Evolutionary conservation across 2,888 invertebrate genomes (phyloP).

Genomic region (Agapetus fuscipes): DNA sequence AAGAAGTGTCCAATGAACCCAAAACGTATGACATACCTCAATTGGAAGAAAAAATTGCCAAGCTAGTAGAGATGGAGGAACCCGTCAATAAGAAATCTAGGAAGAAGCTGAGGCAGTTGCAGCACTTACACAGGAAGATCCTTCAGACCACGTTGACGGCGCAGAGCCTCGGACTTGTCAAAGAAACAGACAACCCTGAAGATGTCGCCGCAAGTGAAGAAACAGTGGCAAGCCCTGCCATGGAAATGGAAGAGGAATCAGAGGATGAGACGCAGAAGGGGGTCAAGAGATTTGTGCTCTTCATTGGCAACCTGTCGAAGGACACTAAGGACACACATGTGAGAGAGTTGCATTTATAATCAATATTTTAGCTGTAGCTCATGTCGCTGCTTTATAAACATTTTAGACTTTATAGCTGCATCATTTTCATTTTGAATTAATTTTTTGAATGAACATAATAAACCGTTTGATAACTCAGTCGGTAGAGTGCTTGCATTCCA

Average conservation of each 20-base stretch:
- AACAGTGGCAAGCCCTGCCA: background rate
- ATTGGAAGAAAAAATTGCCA: constrained; percentile 11
- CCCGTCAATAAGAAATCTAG: constrained; percentile 12
- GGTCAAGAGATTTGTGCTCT: constrained; percentile 41
- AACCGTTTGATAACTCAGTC: too few species aligned
- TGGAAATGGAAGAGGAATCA: constrained; percentile 1
- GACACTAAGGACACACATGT: constrained; percentile 34
- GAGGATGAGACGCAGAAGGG: constrained; percentile 25
- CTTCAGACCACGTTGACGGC: constrained; percentile 13
- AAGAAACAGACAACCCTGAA: background rate
- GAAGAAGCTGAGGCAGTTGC: constrained; percentile 17
- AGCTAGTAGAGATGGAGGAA: constrained; percentile 11
- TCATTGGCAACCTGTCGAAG: constrained; percentile 37
- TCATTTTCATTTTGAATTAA: too few species aligned
- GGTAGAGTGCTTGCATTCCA: too few species aligned
- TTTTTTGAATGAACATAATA: too few species aligned
- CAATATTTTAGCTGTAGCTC: background rate
- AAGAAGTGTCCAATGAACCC: constrained; percentile 1
- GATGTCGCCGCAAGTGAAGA: constrained; percentile 1
- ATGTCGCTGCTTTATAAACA: too few species aligned
- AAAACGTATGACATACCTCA: constrained; percentile 12
- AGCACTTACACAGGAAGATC: constrained; percentile 15
- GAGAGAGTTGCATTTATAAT: constrained; percentile 10
- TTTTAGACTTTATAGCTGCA: too few species aligned
- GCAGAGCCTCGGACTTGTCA: constrained; percentile 6